Percentiles rank a stretch among this genome's conserved stretches.
Conservation (phyloP, 2,888 invertebrate species). For the Anthrax anthrax region DNA sequence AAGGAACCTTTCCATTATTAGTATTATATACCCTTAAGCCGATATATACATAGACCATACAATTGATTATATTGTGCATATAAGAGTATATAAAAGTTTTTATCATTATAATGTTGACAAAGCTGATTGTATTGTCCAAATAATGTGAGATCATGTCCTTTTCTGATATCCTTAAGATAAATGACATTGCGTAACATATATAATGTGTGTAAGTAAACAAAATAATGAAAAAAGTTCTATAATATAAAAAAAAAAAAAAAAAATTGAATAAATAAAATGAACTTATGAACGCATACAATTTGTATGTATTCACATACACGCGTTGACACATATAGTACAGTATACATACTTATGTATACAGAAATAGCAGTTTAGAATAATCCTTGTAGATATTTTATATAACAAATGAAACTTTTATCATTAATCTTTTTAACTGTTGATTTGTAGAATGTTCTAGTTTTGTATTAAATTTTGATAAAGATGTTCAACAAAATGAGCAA, state of each 20-base stretch:
- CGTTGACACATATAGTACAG: too few species aligned
- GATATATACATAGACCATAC: not conserved
- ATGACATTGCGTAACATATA: not conserved
- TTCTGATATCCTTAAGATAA: conserved; percentile 3
- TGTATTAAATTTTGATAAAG: not conserved
- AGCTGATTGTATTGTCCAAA: conserved; percentile 8
- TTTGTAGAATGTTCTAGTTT: not conserved
- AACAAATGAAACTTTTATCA: not conserved
- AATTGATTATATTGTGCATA: too few species aligned
- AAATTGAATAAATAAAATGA: not conserved
- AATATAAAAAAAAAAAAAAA: not conserved
- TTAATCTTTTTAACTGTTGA: not conserved
- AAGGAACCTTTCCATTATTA: not conserved
- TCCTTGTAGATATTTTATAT: not conserved
- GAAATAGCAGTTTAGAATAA: not conserved
- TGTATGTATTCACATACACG: too few species aligned
- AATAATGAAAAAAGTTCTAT: not conserved
- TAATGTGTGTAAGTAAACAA: too few species aligned
- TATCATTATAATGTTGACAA: conserved; percentile 8
- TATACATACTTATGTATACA: too few species aligned
- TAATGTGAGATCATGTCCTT: conserved; percentile 4
- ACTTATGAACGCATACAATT: too few species aligned
- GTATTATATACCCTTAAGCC: not conserved
- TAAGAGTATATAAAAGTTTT: not conserved
- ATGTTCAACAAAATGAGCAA: not conserved